Conservation (phyloP, 2,888 invertebrate genomes). For the Entomobrya multifasciata region DNA sequence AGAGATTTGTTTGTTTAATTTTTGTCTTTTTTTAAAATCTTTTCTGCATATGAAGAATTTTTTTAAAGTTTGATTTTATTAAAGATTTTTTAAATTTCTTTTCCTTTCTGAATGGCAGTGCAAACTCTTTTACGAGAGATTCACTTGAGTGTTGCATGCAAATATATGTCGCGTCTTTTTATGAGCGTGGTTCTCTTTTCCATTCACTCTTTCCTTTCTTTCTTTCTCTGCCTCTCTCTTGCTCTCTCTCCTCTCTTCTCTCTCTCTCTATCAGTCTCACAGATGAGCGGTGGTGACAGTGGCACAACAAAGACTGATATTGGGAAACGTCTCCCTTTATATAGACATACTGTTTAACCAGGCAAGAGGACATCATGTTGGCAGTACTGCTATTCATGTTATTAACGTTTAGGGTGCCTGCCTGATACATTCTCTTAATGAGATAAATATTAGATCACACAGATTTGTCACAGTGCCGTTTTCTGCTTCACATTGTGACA, state of each 20-base stretch:
- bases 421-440: background rate
- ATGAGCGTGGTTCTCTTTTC: background rate
- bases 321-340: constrained; percentile 59
- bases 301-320: constrained; percentile 58
- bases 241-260: constrained; percentile 4
- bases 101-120: too few species aligned
- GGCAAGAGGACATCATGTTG: background rate
- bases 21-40: too few species aligned
- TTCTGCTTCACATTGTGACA: background rate
- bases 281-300: constrained; percentile 43
- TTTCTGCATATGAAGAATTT: too few species aligned
- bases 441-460: constrained; percentile 12
- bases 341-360: constrained; percentile 45
- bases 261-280: background rate
- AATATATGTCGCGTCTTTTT: background rate
- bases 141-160: background rate
- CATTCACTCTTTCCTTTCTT: background rate
- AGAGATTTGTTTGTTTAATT: too few species aligned
- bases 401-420: too few species aligned
- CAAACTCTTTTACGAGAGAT: too few species aligned
- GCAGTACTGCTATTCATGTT: background rate
- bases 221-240: background rate
- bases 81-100: too few species aligned
- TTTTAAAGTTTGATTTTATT: too few species aligned
- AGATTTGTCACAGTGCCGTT: constrained; percentile 14